Evolutionary conservation across 2,113 vertebrate genomes (phyloP), one percentile per base, ranked within the genome.

Genomic region (Heterotis niloticus): DNA sequence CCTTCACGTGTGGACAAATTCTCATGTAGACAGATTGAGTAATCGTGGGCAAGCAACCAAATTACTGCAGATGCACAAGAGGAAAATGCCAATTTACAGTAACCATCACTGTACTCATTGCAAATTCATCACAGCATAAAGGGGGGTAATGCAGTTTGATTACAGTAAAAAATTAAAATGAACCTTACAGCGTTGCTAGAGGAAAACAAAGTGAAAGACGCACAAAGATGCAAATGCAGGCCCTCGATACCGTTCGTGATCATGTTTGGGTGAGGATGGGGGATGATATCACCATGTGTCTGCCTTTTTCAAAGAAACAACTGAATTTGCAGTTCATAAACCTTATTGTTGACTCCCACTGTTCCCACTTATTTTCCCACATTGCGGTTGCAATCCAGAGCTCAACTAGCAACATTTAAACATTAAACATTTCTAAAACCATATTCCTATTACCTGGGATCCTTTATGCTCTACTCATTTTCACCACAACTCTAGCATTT

Each of bases 61-160:
- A 86, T 62, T 76, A 86, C 68, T 18, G 26, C 79, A 71, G 83
- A 81, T 73, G 81, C 23, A 85, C 70, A 81, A 72, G 80, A 79
- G 69, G 69, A 85, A 86, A 83, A 86, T 84, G 81, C 83, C 69
- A 81, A 85, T 65, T 75, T 79, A 75, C 77, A 83, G 18, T 70
- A 52, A 28, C 51, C 52, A 20, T 66, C 24, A 77, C 65, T 64
- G 75, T 65, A 78, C 34, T 68, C 28, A 80, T 26, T 81, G 74
- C 52, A 24, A 23, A 14, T 81, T 80, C 68, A 29, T 5, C 44
- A 1, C 67, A 23, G 80, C 80, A 44, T 79, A 24, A 57, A 75
- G 24, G 60, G 16, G 69, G 34, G 67, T 20, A 59, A 69, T 28
- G 18, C 56, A 78, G 57, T 69, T 54, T 26, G n/a, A 57, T 44